These are phyloP conservation scores for Agriopis aurantiaria DNA, from an alignment of 2,888 invertebrate genomes.

Conservation along the genomic window DNA sequence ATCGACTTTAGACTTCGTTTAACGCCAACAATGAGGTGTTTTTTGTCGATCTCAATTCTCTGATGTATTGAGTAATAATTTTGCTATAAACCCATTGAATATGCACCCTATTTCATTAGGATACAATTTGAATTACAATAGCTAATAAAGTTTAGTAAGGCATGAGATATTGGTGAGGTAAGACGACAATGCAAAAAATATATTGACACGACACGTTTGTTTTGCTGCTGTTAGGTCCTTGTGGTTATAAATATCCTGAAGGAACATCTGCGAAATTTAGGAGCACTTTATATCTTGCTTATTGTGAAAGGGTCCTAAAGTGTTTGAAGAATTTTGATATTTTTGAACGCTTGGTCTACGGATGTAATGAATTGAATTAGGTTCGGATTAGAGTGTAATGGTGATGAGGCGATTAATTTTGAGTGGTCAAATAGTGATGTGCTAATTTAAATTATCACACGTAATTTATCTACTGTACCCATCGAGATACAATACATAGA, in stretches of 20 bases:
- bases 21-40: conserved; percentile 60
- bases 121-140: conserved; percentile 35
- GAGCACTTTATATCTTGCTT: background rate
- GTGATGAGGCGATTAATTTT: conserved; percentile 8
- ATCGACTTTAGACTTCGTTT: conserved; percentile 18
- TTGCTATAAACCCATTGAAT: conserved; percentile 18
- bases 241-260: conserved; percentile 4
- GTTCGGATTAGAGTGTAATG: conserved; percentile 21
- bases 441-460: background rate
- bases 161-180: conserved; percentile 39
- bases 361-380: conserved; percentile 36
- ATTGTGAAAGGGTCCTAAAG: conserved; percentile 16
- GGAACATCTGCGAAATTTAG: background rate
- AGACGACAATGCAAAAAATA: conserved; percentile 33
- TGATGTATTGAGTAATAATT: conserved; percentile 34
- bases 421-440: background rate
- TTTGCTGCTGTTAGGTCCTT: conserved; percentile 6
- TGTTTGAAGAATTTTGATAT: background rate
- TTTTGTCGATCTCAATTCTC: conserved; percentile 47
- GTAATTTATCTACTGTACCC: too few species aligned
- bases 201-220: conserved; percentile 34
- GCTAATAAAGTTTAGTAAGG: conserved; percentile 32
- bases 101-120: conserved; percentile 14
- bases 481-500: too few species aligned
- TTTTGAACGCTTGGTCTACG: background rate